Conservation (phyloP, 2,113 vertebrate genomes). For the Mixornis gularis region DNA sequence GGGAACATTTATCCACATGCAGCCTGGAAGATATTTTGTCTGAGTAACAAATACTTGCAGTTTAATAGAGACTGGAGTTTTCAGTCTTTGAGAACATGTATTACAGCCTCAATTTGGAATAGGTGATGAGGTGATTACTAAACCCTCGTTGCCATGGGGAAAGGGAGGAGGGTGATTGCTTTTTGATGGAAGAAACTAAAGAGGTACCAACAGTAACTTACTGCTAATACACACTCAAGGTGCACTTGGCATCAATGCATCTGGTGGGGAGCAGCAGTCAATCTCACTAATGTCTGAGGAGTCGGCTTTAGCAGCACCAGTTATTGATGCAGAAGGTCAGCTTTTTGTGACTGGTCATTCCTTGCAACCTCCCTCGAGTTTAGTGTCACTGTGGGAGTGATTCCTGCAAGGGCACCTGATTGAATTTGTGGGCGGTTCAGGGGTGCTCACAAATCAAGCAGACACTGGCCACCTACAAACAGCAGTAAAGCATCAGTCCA, state of each 20-base stretch:
- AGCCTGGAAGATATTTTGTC: background rate
- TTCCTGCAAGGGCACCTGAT: background rate
- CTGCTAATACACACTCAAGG: background rate
- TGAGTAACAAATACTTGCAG: conserved; percentile 16
- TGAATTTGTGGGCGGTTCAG: background rate
- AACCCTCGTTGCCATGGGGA: conserved; percentile 50
- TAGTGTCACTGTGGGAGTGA: background rate
- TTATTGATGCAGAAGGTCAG: conserved; percentile 28
- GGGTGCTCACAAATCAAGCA: background rate
- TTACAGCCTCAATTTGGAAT: conserved; percentile 26
- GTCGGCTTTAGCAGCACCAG: background rate
- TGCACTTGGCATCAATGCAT: background rate
- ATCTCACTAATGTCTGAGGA: background rate
- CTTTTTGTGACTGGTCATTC: background rate
- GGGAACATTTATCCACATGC: background rate
- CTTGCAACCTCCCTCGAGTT: background rate
- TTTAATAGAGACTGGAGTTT: background rate
- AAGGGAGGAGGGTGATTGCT: conserved; percentile 41
- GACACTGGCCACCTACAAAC: background rate
- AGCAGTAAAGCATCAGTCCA: rapidly evolving
- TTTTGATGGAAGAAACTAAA: conserved; percentile 39
- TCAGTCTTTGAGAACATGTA: background rate
- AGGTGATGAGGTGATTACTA: conserved; percentile 43
- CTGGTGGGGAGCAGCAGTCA: background rate
- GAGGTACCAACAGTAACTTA: conserved; percentile 34